Evolutionary conservation across 1,140 invertebrate genomes (phyloP).

Genomic region (Anagrus nilaparvatae): DNA sequence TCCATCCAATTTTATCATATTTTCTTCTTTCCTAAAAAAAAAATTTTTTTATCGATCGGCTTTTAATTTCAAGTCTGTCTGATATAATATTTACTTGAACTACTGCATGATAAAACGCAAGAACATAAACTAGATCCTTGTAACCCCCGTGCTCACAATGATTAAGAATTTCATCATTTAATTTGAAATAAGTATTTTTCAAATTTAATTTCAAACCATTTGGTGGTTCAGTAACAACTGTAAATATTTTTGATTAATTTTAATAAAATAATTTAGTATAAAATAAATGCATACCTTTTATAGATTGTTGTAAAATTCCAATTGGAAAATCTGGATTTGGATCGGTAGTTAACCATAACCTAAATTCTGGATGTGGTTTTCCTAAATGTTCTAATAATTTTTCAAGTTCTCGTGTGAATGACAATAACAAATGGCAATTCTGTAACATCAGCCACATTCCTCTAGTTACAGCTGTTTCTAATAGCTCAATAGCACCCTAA

Average conservation of each 20-base stretch:
- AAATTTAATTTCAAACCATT: slow-evolving; percentile 83
- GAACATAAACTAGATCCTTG: slow-evolving; percentile 68
- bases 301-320: slow-evolving; percentile 73
- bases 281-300: slow-evolving; percentile 55
- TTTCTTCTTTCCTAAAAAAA: slow-evolving; percentile 66
- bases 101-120: slow-evolving; percentile 86
- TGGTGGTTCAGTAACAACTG: slow-evolving; percentile 81
- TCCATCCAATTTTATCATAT: slow-evolving; percentile 90
- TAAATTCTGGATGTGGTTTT: slow-evolving; percentile 77
- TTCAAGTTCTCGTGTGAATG: slow-evolving; percentile 71
- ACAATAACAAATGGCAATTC: slow-evolving; percentile 77
- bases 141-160: slow-evolving; percentile 62
- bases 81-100: slow-evolving; percentile 51
- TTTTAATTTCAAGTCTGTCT: background rate
- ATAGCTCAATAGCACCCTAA: slow-evolving; percentile 57
- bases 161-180: slow-evolving; percentile 57
- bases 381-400: slow-evolving; percentile 68
- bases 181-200: slow-evolving; percentile 79
- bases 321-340: slow-evolving; percentile 76
- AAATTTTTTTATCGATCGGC: background rate
- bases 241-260: slow-evolving; percentile 16
- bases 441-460: slow-evolving; percentile 86
- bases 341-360: slow-evolving; percentile 88
- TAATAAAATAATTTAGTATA: slow-evolving; percentile 4
- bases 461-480: slow-evolving; percentile 61